phyloP scores from a whole-genome alignment of 2,797 vertebrate genomes.

The Myiothlypis coronata region DNA sequence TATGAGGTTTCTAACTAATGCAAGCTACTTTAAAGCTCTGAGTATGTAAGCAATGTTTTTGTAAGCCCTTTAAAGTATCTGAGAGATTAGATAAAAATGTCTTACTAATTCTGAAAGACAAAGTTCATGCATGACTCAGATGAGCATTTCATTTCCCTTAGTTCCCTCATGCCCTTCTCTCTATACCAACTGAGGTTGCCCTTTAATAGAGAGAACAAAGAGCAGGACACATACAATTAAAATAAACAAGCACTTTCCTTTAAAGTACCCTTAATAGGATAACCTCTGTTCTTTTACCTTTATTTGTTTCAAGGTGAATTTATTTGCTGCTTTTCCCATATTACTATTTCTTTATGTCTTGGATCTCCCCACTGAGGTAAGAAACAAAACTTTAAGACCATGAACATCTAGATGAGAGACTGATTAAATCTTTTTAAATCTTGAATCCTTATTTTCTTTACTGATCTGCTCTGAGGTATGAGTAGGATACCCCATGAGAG shows the following conservation, averaged over 20 bases:
- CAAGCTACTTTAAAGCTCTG: neutral
- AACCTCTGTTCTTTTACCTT: neutral
- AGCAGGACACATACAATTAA: neutral
- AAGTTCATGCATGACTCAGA: neutral
- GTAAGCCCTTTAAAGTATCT: neutral
- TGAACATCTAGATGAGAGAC: neutral
- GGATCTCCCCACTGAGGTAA: neutral
- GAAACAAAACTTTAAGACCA: neutral
- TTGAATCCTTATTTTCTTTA: neutral
- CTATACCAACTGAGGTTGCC: neutral
- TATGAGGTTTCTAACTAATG: neutral
- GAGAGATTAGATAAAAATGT: neutral
- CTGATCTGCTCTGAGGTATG: neutral
- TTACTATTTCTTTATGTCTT: neutral
- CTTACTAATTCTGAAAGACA: neutral
- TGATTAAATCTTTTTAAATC: neutral
- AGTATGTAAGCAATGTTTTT: neutral
- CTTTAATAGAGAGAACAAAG: neutral
- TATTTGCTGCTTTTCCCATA: neutral
- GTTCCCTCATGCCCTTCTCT: neutral
- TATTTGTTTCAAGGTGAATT: neutral
- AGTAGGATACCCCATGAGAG: neutral
- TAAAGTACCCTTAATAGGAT: neutral
- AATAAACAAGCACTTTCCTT: neutral
- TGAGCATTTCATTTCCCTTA: neutral